Conservation (phyloP, 2,113 vertebrate species). For the Okapia johnstoni region DNA sequence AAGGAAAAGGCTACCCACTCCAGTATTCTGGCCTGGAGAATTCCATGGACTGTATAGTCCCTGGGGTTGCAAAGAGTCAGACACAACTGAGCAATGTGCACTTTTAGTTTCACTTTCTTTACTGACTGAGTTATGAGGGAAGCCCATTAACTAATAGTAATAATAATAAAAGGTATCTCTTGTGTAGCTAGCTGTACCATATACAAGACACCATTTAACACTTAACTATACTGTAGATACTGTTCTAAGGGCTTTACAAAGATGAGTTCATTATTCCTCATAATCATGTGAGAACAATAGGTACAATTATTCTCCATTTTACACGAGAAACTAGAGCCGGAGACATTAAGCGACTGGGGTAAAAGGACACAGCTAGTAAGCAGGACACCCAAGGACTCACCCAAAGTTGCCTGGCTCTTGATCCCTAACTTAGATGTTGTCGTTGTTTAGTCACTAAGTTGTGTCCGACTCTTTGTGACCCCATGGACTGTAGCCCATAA, state of each 20-base stretch:
- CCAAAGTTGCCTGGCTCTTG: background rate
- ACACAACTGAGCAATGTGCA: too few relatives aligned
- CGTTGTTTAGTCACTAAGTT: background rate
- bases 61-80: too few relatives aligned
- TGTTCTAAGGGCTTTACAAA: background rate
- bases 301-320: background rate
- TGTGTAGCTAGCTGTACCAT: background rate
- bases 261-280: background rate
- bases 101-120: too few relatives aligned
- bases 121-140: background rate
- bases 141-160: background rate
- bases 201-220: background rate
- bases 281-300: accelerated
- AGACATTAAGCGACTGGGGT: too few relatives aligned
- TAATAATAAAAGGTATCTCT: background rate
- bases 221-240: accelerated
- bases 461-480: background rate
- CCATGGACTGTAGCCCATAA: too few relatives aligned
- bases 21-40: too few relatives aligned
- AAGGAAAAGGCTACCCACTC: too few relatives aligned
- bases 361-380: background rate
- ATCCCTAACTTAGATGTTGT: background rate
- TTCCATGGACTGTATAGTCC: too few relatives aligned
- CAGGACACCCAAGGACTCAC: background rate
- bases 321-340: background rate